Conservation (phyloP, 2,888 invertebrate genomes). For the Incurvaria masculella region DNA sequence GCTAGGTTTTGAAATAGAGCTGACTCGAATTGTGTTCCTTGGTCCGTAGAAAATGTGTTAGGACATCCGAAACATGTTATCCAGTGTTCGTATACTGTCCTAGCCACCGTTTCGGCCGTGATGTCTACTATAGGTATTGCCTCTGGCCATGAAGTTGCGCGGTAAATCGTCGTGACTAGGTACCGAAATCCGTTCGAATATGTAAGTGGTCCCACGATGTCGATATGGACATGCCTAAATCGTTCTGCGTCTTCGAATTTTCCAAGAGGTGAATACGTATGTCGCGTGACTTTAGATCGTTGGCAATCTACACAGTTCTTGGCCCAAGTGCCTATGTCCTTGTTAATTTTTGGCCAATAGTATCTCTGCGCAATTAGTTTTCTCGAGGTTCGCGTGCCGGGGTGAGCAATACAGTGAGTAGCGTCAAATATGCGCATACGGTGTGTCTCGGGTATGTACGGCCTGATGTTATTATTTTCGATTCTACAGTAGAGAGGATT, state of each 20-base stretch:
- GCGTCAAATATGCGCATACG: too few relatives aligned
- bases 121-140: conserved; percentile 20
- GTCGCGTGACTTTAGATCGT: neutral
- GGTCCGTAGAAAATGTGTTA: too few relatives aligned
- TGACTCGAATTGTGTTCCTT: too few relatives aligned
- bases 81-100: too few relatives aligned
- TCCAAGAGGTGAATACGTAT: neutral
- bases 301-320: neutral
- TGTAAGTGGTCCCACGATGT: conserved; percentile 16
- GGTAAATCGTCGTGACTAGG: conserved; percentile 15
- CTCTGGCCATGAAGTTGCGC: conserved; percentile 20
- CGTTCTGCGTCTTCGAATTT: neutral
- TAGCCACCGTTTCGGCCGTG: conserved; percentile 20
- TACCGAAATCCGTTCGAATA: neutral
- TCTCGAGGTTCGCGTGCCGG: neutral
- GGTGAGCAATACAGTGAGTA: neutral
- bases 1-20: too few relatives aligned
- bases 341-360: neutral
- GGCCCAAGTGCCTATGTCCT: neutral
- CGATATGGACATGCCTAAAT: conserved; percentile 11
- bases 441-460: neutral
- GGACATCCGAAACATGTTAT: too few relatives aligned
- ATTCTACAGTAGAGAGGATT: neutral
- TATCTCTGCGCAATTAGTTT: neutral
- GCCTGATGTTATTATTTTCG: neutral